Percentiles rank a stretch among this genome's conserved stretches.
phyloP scores from a whole-genome alignment of 2,888 invertebrate genomes.

The Epistrophella euchroma region DNA sequence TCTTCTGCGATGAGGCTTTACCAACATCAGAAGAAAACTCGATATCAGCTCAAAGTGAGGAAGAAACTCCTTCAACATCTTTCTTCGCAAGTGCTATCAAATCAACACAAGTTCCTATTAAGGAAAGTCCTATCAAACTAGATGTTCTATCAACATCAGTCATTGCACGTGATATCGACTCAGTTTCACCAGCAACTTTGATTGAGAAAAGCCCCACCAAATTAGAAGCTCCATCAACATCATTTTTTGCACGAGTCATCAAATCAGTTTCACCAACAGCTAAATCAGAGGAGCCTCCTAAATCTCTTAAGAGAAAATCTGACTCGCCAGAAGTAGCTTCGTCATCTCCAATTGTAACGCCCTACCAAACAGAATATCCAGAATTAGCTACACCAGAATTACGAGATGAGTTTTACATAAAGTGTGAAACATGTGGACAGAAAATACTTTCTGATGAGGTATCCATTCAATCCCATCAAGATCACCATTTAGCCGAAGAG shows the following conservation, averaged over 20 bases:
- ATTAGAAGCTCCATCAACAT: slow-evolving; percentile 5
- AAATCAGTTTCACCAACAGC: not conserved
- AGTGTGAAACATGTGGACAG: slow-evolving; percentile 88
- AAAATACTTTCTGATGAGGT: slow-evolving; percentile 85
- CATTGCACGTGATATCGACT: slow-evolving; percentile 16
- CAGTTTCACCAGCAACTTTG: not conserved
- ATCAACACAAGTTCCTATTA: not conserved
- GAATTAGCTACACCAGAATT: slow-evolving; percentile 80
- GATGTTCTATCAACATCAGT: slow-evolving; percentile 35
- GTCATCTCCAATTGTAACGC: not conserved
- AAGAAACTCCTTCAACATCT: not conserved
- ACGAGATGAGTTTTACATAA: slow-evolving; percentile 77
- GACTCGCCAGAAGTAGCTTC: slow-evolving; percentile 1
- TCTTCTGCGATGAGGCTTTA: slow-evolving; percentile 43
- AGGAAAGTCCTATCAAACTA: not conserved
- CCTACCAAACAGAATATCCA: slow-evolving; percentile 79
- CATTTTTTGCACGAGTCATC: slow-evolving; percentile 22
- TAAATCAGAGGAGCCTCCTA: not conserved
- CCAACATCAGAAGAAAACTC: slow-evolving; percentile 37
- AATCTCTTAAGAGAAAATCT: slow-evolving; percentile 42
- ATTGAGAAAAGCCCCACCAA: not conserved
- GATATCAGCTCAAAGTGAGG: not conserved
- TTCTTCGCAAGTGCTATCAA: not conserved
- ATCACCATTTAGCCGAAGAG: slow-evolving; percentile 89
- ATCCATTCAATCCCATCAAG: slow-evolving; percentile 87